A percentile compares a stretch with the other conserved stretches of the same genome.
phyloP scores from a whole-genome alignment of 2,797 vertebrate species.

The Anguilla pacifica region DNA sequence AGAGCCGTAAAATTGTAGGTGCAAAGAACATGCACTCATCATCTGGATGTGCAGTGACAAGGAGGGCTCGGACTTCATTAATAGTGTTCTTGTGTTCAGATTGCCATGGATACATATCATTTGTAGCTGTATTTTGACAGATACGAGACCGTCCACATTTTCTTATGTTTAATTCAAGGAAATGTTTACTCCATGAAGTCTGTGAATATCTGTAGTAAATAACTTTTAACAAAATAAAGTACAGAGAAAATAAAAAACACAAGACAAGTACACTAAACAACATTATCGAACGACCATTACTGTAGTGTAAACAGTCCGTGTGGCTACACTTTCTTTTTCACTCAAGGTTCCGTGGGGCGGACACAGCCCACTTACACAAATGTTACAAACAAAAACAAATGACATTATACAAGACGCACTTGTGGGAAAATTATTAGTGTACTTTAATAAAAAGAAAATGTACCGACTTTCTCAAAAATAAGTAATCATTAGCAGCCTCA shows the following conservation, averaged over 20 bases:
- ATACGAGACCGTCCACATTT: slow-evolving; percentile 15
- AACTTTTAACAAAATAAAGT: slow-evolving; percentile 60
- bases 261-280: slow-evolving; percentile 57
- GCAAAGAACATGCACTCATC: slow-evolving; percentile 97
- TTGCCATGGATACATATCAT: neutral
- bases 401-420: neutral
- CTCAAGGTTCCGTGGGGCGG: slow-evolving; percentile 55
- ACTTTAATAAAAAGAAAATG: neutral
- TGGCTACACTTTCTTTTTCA: slow-evolving; percentile 36
- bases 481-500: neutral
- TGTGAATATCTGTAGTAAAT: slow-evolving; percentile 53
- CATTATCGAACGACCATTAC: slow-evolving; percentile 63
- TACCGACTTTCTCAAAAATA: neutral
- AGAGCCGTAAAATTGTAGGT: slow-evolving; percentile 80
- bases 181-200: slow-evolving; percentile 33
- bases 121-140: neutral
- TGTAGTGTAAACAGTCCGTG: slow-evolving; percentile 65
- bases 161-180: slow-evolving; percentile 22
- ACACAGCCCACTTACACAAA: neutral
- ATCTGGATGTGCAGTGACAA: slow-evolving; percentile 90
- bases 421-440: neutral
- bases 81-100: neutral
- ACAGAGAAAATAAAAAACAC: slow-evolving; percentile 48
- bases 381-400: neutral
- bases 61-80: slow-evolving; percentile 56